phyloP scores from a whole-genome alignment of 2,888 invertebrate species.

The Ectemnius lituratus region DNA sequence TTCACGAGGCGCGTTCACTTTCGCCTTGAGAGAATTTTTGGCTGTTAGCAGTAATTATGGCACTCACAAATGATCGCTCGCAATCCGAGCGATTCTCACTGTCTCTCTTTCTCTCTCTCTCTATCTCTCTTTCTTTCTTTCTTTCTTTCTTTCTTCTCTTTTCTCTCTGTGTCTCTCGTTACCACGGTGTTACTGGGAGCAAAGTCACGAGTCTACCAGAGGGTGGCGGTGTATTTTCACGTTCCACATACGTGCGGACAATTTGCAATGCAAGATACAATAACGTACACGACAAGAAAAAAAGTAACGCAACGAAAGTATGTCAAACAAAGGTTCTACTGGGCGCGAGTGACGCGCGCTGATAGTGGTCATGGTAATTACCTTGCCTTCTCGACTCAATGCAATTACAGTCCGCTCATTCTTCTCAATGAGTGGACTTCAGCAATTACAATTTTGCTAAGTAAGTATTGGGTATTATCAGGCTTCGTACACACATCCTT shows the following conservation, averaged over 20 bases:
- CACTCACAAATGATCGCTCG: conserved; percentile 11
- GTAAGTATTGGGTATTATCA: too few relatives aligned
- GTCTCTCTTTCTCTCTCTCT: too few relatives aligned
- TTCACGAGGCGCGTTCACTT: background rate
- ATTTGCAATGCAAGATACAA: conserved; percentile 14
- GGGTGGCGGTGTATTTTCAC: conserved; percentile 11
- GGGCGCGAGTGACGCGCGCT: conserved; percentile 44
- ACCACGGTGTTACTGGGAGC: background rate
- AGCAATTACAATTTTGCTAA: too few relatives aligned
- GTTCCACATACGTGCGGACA: conserved; percentile 49
- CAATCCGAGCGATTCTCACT: background rate
- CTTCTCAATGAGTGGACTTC: conserved; percentile 36
- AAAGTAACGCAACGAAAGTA: conserved; percentile 52
- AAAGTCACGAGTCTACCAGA: background rate
- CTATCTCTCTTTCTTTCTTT: too few relatives aligned
- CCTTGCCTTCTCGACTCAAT: conserved; percentile 68
- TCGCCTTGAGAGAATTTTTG: background rate
- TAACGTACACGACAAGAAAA: conserved; percentile 18
- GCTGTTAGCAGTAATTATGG: conserved; percentile 17
- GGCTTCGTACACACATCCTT: conserved; percentile 4
- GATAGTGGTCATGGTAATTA: conserved; percentile 69
- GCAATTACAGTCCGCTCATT: conserved; percentile 49
- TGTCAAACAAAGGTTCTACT: conserved; percentile 54
- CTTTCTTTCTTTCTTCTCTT: too few relatives aligned
- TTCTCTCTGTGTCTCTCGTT: too few relatives aligned